Evolutionary conservation across 2,888 invertebrate species (phyloP), one percentile per base, ranked within the genome.

Genomic region (Sinopyrophorus schimmeli): DNA sequence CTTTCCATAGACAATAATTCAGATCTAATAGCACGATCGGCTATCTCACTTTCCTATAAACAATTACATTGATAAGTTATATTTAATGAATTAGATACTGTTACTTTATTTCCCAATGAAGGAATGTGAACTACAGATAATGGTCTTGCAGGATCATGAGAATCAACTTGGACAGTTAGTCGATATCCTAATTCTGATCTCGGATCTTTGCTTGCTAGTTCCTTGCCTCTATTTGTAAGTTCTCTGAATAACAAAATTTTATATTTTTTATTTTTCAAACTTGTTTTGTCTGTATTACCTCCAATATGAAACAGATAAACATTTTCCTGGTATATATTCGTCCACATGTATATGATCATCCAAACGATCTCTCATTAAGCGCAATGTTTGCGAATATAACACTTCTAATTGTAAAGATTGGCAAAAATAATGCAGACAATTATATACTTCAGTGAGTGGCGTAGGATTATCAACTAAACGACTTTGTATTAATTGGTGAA

Each of bases 1-100:
- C 93, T 85, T 76, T 97, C 97, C 84, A 97, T 90, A 3, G 95
- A 94, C n/a, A 97, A 79, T 64, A 91, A 85, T 73, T 94, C 93
- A 14, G 92, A 91, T 59, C 91, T 82, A 26, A 92, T 86, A 7
- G 92, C 91, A 55, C 84, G 76, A 63, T 87, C 86, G 1, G 86
- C 84, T 39, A 86, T 82, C 71, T 89, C 84, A 41, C 76, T 75
- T 64, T 83, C 83, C 76, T 79, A 54, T n/a, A n/a, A n/a, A n/a
- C n/a, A 16, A 54, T 47, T 9, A 40, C 43, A 62, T 47, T 50
- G 35, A 35, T 57, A 34, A 41, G 32, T 10, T 27, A 20, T 23
- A 37, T 6, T 28, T 7, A 18, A 3, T 12, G 5, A 17, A 40
- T 17, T 3, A 5, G 1, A 20, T 7, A 37, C 41, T 50, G 55